Base-by-base conservation (phyloP, 2,113 vertebrate species). In the Donacobius atricapilla region DNA sequence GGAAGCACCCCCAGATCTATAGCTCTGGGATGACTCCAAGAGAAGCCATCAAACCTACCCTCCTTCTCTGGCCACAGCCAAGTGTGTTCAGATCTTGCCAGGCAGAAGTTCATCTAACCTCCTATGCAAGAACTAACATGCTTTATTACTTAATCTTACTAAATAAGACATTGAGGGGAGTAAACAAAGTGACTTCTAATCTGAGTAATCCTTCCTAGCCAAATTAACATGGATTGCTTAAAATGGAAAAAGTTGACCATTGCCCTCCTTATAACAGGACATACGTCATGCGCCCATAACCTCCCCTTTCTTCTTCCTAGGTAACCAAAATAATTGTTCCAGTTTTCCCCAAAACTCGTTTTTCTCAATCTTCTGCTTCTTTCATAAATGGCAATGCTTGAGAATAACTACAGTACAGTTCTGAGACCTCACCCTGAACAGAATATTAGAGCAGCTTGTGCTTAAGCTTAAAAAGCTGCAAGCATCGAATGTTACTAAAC, bases 221-320 rank as follows among this genome's bases (percentile, higher is more conserved):
- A 92, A 89, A 92, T 88, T 40, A 80, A 76, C 13, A 40, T 7
- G 30, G 72, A 66, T 42, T 90, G 47, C 72, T 94, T 94, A 54
- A 80, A 91, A 87, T 77, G 64, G 89, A 90, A 92, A 81, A 92
- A 77, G 44, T 8, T 87, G 50, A 89, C 76, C 93, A 69, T 15
- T 88, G 71, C 50, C 79, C 86, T 92, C 45, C 64, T 77, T 73
- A 11, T 65, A 57, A 45, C 8, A 76, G 57, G 54, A 57, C 37
- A 4, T 33, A n/a, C 9, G 5, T 78, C 69, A 64, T 15, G 19
- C 92, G 88, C 71, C 68, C 48, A 13, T 17, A 68, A 69, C 28
- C 63, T 90, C 16, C 37, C 21, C 50, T 69, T 82, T 86, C 63
- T 81, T 58, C 75, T 90, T 92, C 53, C 58, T 66, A 85, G 45